These are phyloP conservation scores for Lacerta agilis DNA, from an alignment of 2,797 vertebrate genomes.

Conservation along the genomic window DNA sequence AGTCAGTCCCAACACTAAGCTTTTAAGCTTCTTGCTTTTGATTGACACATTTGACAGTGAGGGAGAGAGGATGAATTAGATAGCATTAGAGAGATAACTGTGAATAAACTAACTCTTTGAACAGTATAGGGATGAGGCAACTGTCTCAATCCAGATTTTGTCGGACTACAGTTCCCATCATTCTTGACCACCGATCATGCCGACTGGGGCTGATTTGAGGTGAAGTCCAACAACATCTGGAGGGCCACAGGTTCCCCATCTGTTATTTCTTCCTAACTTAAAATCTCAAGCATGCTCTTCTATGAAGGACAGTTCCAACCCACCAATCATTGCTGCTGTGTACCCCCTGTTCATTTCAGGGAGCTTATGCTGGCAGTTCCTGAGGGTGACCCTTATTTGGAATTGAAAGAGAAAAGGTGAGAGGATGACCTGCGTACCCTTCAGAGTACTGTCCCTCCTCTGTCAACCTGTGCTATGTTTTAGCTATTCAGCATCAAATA, in stretches of 20 bases:
- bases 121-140: not conserved
- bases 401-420: not conserved
- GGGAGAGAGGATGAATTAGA: conserved; percentile 8
- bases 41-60: conserved; percentile 7
- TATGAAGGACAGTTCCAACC: not conserved
- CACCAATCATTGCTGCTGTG: not conserved
- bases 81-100: not conserved
- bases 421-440: not conserved
- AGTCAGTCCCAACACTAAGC: not conserved
- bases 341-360: too few species aligned
- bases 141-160: not conserved
- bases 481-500: not conserved
- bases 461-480: not conserved
- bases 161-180: not conserved
- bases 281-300: not conserved
- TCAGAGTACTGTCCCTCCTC: not conserved
- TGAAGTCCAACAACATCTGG: not conserved
- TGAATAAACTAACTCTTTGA: not conserved
- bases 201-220: not conserved
- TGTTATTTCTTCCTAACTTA: not conserved
- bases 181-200: not conserved
- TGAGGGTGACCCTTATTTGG: too few species aligned
- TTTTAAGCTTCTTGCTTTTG: conserved; percentile 6
- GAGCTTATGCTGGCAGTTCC: not conserved
- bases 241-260: not conserved